Conservation (phyloP, 2,797 vertebrate genomes). For the Poecilia picta region DNA sequence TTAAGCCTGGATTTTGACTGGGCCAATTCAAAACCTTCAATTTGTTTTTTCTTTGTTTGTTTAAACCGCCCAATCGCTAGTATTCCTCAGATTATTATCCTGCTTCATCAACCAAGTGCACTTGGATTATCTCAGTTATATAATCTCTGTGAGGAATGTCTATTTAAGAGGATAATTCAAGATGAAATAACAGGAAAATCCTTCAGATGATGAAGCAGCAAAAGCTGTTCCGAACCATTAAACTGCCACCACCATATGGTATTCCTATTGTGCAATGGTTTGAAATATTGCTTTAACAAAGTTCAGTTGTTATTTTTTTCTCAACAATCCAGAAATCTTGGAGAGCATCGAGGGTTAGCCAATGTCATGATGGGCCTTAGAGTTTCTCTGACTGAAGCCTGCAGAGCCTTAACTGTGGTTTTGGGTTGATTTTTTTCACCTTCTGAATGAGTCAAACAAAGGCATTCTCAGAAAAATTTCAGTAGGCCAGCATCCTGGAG, state of each 20-base stretch:
- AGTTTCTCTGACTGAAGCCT: neutral
- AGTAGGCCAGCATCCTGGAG: neutral
- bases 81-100: neutral
- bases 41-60: neutral
- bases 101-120: neutral
- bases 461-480: neutral
- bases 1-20: neutral
- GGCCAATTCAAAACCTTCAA: neutral
- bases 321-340: neutral
- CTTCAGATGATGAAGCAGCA: neutral
- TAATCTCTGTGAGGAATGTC: neutral
- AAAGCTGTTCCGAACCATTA: neutral
- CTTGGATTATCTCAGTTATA: neutral
- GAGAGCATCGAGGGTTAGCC: neutral
- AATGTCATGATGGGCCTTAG: no score
- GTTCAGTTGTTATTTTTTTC: neutral
- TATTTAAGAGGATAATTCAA: neutral
- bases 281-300: neutral
- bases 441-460: neutral
- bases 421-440: neutral
- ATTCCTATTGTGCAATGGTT: neutral
- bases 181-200: neutral
- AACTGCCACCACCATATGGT: no score
- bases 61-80: neutral
- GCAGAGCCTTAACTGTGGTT: neutral